Conservation (phyloP, 2,888 invertebrate species). For the Philereme transversata region DNA sequence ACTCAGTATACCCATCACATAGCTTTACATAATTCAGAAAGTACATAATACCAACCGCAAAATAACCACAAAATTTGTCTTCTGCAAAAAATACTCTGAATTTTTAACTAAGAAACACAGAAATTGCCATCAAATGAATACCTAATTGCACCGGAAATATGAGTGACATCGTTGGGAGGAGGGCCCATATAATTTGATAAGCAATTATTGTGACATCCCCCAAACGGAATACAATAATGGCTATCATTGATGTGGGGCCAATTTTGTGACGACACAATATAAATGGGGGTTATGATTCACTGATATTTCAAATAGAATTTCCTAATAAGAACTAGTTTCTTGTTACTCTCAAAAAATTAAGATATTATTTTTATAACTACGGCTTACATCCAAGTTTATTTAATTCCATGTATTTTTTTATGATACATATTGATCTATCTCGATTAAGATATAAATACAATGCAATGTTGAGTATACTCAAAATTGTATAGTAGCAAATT, state of each 20-base stretch:
- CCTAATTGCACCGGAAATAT: slow-evolving; percentile 31
- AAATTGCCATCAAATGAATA: slow-evolving; percentile 27
- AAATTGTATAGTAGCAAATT: too few species aligned
- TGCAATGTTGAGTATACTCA: too few species aligned
- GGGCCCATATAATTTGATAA: slow-evolving; percentile 33
- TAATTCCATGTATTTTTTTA: too few species aligned
- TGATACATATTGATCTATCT: too few species aligned
- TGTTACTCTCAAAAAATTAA: too few species aligned
- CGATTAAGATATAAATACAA: too few species aligned
- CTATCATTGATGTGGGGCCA: slow-evolving; percentile 18
- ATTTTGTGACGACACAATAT: slow-evolving; percentile 18
- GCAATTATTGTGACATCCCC: slow-evolving; percentile 36
- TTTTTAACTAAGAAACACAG: slow-evolving; percentile 5
- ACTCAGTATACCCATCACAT: too few species aligned
- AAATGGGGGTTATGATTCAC: slow-evolving; percentile 26
- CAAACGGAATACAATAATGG: slow-evolving; percentile 24
- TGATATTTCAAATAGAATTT: slow-evolving; percentile 3
- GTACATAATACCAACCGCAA: slow-evolving; percentile 19
- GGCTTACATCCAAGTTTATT: too few species aligned
- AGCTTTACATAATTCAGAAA: too few species aligned
- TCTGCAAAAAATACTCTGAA: slow-evolving; percentile 11
- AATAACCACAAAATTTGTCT: slow-evolving; percentile 11
- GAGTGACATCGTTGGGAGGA: slow-evolving; percentile 26
- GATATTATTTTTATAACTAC: too few species aligned
- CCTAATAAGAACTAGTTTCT: too few species aligned